These are phyloP conservation scores for Steinernema feltiae DNA, from an alignment of 1,140 invertebrate species.

Conservation along the genomic window DNA sequence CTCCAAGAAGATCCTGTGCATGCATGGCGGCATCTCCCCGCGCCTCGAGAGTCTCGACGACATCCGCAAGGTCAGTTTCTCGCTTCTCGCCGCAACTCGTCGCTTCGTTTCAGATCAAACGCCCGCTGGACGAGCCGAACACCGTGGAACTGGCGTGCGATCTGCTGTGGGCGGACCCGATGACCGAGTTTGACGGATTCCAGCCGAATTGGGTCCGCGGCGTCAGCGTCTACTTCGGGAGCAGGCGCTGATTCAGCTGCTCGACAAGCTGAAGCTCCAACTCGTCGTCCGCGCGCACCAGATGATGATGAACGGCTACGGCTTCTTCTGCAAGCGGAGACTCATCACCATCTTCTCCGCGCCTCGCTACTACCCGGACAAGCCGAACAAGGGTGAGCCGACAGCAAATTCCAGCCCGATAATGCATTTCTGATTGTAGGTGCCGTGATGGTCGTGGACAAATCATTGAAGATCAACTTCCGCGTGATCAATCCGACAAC, in stretches of 20 bases:
- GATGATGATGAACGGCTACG: conserved; percentile 19
- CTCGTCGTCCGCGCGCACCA: conserved; percentile 33
- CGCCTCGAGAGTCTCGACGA: conserved; percentile 61
- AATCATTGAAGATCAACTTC: not conserved
- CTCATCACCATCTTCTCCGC: conserved; percentile 24
- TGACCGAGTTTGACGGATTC: conserved; percentile 11
- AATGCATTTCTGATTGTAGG: not conserved
- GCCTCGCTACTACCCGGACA: conserved; percentile 16
- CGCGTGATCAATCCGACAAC: not conserved
- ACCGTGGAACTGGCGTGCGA: not conserved
- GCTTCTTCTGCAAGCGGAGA: conserved; percentile 19
- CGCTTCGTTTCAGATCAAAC: not conserved
- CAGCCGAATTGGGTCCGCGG: conserved; percentile 17
- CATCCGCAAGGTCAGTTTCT: not conserved
- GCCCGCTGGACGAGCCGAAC: not conserved
- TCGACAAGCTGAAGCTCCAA: conserved; percentile 18
- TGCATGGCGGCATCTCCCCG: conserved; percentile 74
- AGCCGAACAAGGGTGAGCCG: not conserved
- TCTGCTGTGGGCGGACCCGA: conserved; percentile 23
- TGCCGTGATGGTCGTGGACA: not conserved
- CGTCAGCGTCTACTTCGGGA: conserved; percentile 18
- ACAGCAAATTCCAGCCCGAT: not conserved
- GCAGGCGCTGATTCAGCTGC: not conserved
- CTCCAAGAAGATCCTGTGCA: conserved; percentile 77
- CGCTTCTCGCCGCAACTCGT: no score